These are phyloP conservation scores for Sminthurides aquaticus DNA, from an alignment of 2,888 invertebrate species.

Conservation along the genomic window DNA sequence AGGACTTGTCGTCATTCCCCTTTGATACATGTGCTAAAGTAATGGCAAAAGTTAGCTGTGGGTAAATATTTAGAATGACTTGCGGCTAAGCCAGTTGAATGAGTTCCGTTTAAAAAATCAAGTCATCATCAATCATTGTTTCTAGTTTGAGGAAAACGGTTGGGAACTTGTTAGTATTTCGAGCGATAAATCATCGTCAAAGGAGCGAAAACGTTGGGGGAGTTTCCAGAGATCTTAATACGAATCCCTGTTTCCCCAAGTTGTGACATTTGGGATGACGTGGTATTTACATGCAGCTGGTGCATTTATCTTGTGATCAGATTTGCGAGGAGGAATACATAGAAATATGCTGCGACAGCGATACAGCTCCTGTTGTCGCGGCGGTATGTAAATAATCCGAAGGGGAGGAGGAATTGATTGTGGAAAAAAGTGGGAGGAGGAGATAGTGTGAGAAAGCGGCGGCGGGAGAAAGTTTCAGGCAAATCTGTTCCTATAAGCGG, in stretches of 20 bases:
- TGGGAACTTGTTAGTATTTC: neutral
- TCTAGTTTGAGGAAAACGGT: neutral
- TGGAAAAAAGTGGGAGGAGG: neutral
- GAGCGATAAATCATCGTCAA: conserved; percentile 5
- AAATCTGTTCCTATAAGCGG: no score
- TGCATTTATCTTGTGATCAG: conserved; percentile 1
- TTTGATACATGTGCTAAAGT: neutral
- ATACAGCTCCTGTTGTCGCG: neutral
- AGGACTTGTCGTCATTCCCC: neutral
- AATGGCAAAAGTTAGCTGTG: neutral
- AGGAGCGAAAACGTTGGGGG: neutral
- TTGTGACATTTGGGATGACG: neutral
- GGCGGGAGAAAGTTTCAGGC: no score
- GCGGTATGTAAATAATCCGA: neutral
- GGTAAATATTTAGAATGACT: neutral
- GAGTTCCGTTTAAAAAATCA: conserved; percentile 2
- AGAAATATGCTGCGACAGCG: neutral
- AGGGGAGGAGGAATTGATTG: neutral
- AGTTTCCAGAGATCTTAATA: neutral
- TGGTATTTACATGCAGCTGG: neutral
- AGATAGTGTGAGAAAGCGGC: no score
- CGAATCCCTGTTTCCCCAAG: neutral
- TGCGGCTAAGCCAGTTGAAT: neutral
- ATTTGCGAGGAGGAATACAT: conserved; percentile 5
- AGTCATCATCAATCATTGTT: conserved; percentile 9